Conservation (phyloP, 1,140 invertebrate species). For the Teleopsis dalmanni region DNA sequence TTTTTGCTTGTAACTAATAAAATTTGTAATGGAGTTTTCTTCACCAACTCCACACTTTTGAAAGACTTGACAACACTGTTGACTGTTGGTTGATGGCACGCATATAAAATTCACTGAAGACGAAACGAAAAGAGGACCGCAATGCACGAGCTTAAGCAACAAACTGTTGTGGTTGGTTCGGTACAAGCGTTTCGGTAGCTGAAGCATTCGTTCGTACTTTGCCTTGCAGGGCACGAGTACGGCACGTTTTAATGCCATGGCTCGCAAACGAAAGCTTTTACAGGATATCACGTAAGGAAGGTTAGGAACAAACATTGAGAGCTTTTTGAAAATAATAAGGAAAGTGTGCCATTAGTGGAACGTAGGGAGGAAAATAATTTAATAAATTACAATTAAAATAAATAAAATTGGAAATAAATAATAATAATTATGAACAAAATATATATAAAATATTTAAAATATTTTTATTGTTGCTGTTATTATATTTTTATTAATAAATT, state of each 20-base stretch:
- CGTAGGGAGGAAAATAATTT: not conserved
- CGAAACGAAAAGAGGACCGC: not conserved
- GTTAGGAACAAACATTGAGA: too few species aligned
- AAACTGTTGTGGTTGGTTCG: slow-evolving; percentile 11
- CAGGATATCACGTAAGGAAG: not conserved
- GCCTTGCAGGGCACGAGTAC: not conserved
- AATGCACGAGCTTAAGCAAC: slow-evolving; percentile 10
- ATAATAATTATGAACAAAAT: not conserved
- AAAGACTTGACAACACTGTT: too few species aligned
- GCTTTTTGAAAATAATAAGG: too few species aligned
- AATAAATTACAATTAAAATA: not conserved
- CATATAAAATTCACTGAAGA: not conserved
- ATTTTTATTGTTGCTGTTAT: not conserved
- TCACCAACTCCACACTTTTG: too few species aligned
- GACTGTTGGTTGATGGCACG: too few species aligned
- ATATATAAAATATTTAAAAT: not conserved
- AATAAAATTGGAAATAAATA: not conserved
- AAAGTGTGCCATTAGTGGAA: not conserved
- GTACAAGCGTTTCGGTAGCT: not conserved
- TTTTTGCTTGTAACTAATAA: too few species aligned
- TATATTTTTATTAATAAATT: not conserved
- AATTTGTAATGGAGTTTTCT: too few species aligned
- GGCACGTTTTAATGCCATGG: not conserved
- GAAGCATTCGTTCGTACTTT: not conserved
- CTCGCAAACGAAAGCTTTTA: not conserved